Evolutionary conservation across 2,888 invertebrate species (phyloP).

Genomic region (Xylocampa areola): DNA sequence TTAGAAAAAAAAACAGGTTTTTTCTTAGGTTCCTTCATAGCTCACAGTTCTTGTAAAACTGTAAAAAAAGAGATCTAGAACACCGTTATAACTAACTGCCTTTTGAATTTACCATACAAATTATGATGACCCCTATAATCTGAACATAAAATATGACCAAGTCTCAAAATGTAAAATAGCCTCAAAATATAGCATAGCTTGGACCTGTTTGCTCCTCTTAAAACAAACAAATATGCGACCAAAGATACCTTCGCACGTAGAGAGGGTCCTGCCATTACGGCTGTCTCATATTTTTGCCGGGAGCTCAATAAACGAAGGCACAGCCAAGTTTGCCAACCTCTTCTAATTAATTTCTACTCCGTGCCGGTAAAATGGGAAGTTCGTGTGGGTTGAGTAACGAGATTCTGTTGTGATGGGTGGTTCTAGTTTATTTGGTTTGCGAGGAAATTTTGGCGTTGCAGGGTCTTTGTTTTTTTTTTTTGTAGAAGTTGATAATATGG

Average conservation of each 20-base stretch:
- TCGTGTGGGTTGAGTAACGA: constrained; percentile 56
- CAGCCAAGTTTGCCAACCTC: constrained; percentile 85
- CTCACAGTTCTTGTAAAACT: too few species aligned
- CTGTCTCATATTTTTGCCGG: constrained; percentile 85
- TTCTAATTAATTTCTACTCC: constrained; percentile 88
- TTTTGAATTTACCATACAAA: too few species aligned
- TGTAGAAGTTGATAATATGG: too few species aligned
- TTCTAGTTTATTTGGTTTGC: background rate
- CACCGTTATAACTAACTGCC: too few species aligned
- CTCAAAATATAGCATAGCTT: constrained; percentile 27
- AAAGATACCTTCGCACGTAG: constrained; percentile 55
- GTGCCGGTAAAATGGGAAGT: constrained; percentile 79
- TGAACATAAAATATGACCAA: constrained; percentile 15
- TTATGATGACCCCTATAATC: too few species aligned
- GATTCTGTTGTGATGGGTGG: constrained; percentile 7
- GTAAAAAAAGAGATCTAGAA: too few species aligned
- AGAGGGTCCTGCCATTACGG: constrained; percentile 61
- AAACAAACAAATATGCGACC: constrained; percentile 49
- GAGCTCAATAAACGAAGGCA: constrained; percentile 83
- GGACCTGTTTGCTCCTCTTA: constrained; percentile 40
- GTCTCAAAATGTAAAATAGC: too few species aligned
- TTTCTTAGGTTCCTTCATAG: too few species aligned
- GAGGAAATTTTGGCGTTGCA: background rate
- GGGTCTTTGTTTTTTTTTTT: too few species aligned
- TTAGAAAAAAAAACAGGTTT: too few species aligned